These are phyloP conservation scores for Drosophila demipolita DNA, from an alignment of 2,888 invertebrate species.

Conservation along the genomic window DNA sequence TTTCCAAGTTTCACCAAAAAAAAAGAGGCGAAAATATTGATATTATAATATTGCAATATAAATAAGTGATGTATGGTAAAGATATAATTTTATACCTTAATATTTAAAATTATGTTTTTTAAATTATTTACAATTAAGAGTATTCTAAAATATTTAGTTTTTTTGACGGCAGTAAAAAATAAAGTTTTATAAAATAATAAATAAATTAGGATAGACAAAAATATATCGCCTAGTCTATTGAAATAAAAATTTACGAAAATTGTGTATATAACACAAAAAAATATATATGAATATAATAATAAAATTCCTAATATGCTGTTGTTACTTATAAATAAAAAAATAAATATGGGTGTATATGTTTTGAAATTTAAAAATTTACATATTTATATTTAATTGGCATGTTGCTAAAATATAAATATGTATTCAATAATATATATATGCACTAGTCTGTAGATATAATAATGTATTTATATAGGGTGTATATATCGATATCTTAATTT, in stretches of 20 bases:
- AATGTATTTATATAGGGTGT: not conserved
- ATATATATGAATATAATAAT: too few relatives aligned
- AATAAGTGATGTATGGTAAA: too few relatives aligned
- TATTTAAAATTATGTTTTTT: too few relatives aligned
- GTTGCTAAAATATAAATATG: not conserved
- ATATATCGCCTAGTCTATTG: not conserved
- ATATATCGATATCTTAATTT: not conserved
- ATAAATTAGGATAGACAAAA: not conserved
- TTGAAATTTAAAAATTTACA: not conserved
- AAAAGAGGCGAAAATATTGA: too few relatives aligned
- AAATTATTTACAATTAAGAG: too few relatives aligned
- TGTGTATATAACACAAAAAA: not conserved
- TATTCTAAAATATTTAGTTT: too few relatives aligned
- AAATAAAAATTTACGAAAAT: not conserved
- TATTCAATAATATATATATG: not conserved
- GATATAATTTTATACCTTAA: too few relatives aligned
- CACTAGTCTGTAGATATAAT: not conserved
- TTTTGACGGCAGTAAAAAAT: too few relatives aligned
- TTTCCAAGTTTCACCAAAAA: too few relatives aligned
- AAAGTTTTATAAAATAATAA: not conserved
- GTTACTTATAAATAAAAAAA: too few relatives aligned
- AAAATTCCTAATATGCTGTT: too few relatives aligned
- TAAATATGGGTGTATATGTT: not conserved
- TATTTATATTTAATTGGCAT: not conserved
- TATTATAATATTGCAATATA: too few relatives aligned